A percentile compares a stretch with the other conserved stretches of the same genome.
These are phyloP conservation scores for Schizothorax lantsangensis DNA, from an alignment of 2,797 vertebrate species.

Conservation along the genomic window DNA sequence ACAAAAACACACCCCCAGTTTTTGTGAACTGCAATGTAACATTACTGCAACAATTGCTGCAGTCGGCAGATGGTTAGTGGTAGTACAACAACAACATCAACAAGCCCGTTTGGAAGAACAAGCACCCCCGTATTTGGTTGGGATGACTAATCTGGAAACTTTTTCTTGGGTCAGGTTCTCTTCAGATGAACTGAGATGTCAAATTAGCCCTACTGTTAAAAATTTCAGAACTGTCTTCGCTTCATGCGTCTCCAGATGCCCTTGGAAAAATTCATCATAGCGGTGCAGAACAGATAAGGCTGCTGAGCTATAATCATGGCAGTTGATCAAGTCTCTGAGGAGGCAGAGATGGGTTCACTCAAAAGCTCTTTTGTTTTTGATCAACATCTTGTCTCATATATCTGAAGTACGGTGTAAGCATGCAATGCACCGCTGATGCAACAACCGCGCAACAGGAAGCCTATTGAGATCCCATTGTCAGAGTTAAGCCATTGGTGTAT, in stretches of 20 bases:
- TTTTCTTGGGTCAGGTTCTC: conserved; percentile 23
- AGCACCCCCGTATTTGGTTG: neutral
- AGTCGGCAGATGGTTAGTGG: conserved; percentile 4
- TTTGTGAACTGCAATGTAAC: conserved; percentile 2
- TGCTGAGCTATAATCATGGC: conserved; percentile 59
- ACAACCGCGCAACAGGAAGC: conserved; percentile 53
- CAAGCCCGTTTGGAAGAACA: neutral
- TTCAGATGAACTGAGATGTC: conserved; percentile 32
- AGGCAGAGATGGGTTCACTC: conserved; percentile 54
- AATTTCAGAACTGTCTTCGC: conserved; percentile 27
- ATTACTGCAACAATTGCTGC: conserved; percentile 24
- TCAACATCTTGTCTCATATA: conserved; percentile 57
- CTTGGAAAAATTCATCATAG: conserved; percentile 53
- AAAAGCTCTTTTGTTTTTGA: conserved; percentile 58
- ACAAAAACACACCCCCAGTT: conserved; percentile 15
- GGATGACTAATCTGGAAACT: neutral
- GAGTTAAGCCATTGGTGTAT: conserved; percentile 34
- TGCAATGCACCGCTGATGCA: conserved; percentile 55
- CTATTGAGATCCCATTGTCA: conserved; percentile 30
- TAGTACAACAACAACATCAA: conserved; percentile 7
- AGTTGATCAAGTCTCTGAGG: conserved; percentile 55
- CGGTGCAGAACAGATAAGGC: conserved; percentile 30
- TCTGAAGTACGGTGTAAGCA: conserved; percentile 34
- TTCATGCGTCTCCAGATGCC: conserved; percentile 35
- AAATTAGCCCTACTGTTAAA: conserved; percentile 47